Conservation (phyloP, 2,888 invertebrate genomes). For the Ectemnius lituratus region DNA sequence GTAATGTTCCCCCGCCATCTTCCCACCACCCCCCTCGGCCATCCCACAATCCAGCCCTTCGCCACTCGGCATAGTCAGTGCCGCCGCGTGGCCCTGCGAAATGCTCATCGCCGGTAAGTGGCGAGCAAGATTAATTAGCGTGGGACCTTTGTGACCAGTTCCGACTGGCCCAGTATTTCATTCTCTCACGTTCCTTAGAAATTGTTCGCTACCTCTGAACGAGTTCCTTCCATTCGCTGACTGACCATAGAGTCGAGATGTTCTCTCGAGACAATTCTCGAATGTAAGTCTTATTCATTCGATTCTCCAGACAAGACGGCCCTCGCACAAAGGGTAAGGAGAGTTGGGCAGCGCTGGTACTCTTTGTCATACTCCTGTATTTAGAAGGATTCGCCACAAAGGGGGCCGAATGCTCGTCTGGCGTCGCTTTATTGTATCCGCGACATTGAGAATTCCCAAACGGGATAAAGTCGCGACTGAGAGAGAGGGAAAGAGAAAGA, state of each 20-base stretch:
- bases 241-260: too few species aligned
- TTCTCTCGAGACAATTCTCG: too few species aligned
- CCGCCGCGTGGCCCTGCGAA: neutral
- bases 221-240: too few species aligned
- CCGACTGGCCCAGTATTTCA: constrained; percentile 3
- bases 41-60: too few species aligned
- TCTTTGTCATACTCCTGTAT: constrained; percentile 13
- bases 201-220: too few species aligned
- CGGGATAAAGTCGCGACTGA: constrained; percentile 32
- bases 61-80: too few species aligned
- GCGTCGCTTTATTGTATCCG: constrained; percentile 29
- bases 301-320: too few species aligned
- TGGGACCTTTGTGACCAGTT: constrained; percentile 22
- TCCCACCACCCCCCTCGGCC: too few species aligned
- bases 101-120: constrained; percentile 22
- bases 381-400: too few species aligned
- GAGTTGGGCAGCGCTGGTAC: neutral
- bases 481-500: constrained; percentile 9
- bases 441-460: constrained; percentile 22
- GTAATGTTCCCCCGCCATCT: constrained; percentile 3
- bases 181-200: neutral
- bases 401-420: neutral
- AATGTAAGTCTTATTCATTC: too few species aligned
- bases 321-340: too few species aligned
- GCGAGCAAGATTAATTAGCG: constrained; percentile 36